These are phyloP conservation scores for Junco hyemalis DNA, from an alignment of 2,113 vertebrate genomes.

Conservation along the genomic window DNA sequence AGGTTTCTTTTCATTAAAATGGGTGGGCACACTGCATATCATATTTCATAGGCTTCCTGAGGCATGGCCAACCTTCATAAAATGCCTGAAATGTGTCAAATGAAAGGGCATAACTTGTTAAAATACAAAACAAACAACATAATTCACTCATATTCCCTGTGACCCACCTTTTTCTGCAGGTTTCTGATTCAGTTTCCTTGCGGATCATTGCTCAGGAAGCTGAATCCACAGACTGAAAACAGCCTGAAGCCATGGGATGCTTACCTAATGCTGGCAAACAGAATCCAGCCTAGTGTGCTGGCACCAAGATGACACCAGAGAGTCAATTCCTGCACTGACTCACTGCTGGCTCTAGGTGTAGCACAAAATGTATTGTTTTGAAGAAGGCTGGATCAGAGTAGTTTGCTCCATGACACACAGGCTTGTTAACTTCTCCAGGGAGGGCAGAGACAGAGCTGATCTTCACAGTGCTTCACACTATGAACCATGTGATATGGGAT, in stretches of 20 bases:
- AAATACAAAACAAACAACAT: neutral
- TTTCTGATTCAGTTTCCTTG: conserved; percentile 11
- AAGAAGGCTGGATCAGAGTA: neutral
- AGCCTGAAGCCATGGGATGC: neutral
- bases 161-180: neutral
- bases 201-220: neutral
- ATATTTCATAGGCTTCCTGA: neutral
- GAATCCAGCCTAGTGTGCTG: neutral
- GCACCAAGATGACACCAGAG: neutral
- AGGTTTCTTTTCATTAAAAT: neutral
- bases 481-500: neutral
- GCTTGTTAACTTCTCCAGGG: neutral
- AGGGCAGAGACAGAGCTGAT: neutral
- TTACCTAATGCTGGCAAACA: conserved; percentile 22
- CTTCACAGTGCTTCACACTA: neutral
- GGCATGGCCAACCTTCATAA: neutral
- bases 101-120: neutral
- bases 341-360: neutral
- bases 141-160: neutral
- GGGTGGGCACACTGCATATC: neutral
- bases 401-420: neutral
- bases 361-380: conserved; percentile 23
- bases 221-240: neutral
- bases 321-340: conserved; percentile 7
- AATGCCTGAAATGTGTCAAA: neutral